phyloP scores from a whole-genome alignment of 2,888 invertebrate species.

The Antitype chi region DNA sequence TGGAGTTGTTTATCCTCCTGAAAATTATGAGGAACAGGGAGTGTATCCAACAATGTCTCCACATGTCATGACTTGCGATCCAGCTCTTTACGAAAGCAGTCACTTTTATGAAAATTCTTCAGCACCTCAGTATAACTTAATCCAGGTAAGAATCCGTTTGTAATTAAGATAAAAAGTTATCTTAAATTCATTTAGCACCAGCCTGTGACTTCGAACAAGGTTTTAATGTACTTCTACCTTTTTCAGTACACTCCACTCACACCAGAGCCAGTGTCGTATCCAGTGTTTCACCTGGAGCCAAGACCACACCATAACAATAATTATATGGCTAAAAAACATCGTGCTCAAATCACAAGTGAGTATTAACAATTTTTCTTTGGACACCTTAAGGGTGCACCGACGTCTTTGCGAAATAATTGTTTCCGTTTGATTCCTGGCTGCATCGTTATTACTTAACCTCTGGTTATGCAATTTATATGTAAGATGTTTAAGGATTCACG shows the following conservation, averaged over 20 bases:
- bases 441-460: too few relatives aligned
- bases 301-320: conserved; percentile 17
- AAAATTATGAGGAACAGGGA: neutral
- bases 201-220: neutral
- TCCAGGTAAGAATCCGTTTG: conserved; percentile 27
- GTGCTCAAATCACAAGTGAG: conserved; percentile 69
- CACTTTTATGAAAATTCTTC: neutral
- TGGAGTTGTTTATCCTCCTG: neutral
- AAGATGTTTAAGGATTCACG: too few relatives aligned
- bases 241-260: conserved; percentile 47
- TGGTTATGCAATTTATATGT: too few relatives aligned
- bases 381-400: too few relatives aligned
- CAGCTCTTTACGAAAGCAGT: neutral
- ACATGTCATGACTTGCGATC: neutral
- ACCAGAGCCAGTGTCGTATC: conserved; percentile 24
- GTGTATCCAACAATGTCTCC: neutral
- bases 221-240: neutral
- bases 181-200: neutral
- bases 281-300: conserved; percentile 26
- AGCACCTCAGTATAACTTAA: neutral
- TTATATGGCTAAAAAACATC: conserved; percentile 51
- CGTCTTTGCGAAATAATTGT: too few relatives aligned
- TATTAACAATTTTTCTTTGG: conserved; percentile 11
- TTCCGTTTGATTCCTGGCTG: too few relatives aligned
- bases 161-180: neutral